Evolutionary conservation across 2,797 vertebrate species (phyloP).

Genomic region (Neomorphus geoffroyi): DNA sequence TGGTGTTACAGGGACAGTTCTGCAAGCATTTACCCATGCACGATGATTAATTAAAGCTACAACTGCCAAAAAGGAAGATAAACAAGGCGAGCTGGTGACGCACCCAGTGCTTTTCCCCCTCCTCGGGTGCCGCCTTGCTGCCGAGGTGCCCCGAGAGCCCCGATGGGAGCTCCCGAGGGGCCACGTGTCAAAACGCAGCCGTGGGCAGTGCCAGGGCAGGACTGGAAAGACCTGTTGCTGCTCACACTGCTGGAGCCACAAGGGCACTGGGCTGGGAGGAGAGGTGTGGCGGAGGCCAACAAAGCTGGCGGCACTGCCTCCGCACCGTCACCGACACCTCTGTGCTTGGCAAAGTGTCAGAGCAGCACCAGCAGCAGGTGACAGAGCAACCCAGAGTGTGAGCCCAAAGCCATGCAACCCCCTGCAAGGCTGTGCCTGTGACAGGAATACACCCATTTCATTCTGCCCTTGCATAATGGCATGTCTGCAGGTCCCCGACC

Average conservation of each 20-base stretch:
- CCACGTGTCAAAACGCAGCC: not conserved
- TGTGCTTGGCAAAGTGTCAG: fast-evolving
- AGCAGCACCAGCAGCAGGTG: fast-evolving
- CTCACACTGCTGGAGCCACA: not conserved
- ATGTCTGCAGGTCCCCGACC: not conserved
- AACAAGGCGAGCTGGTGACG: not conserved
- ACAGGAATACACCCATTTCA: fast-evolving
- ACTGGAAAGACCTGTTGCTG: slow-evolving; percentile 30
- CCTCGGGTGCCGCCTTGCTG: not conserved
- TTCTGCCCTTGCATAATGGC: fast-evolving
- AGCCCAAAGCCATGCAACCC: fast-evolving
- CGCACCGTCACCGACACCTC: fast-evolving
- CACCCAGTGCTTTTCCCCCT: not conserved
- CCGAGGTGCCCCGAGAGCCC: fast-evolving
- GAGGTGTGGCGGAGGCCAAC: not conserved
- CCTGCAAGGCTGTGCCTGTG: fast-evolving
- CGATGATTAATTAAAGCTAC: fast-evolving
- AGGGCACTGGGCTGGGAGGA: not conserved
- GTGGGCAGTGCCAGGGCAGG: not conserved
- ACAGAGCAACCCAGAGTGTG: not conserved
- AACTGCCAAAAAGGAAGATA: not conserved
- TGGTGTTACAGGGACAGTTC: fast-evolving
- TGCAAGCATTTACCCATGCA: fast-evolving
- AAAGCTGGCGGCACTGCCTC: not conserved
- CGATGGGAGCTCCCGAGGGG: fast-evolving